Conservation (phyloP, 2,888 invertebrate species). For the Dasysyrphus albostriatus region DNA sequence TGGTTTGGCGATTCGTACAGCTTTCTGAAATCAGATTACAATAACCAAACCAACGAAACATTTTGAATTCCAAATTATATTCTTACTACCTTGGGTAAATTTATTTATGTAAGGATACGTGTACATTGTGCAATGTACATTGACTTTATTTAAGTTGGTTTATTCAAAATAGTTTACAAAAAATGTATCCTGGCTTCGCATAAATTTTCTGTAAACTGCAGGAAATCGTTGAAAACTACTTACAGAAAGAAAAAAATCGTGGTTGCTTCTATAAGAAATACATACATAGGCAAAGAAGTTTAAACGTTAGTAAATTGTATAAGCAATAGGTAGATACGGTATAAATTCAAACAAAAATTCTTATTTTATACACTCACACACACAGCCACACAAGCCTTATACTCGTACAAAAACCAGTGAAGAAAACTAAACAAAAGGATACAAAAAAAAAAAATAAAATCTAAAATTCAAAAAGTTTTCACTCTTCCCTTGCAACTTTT, state of each 20-base stretch:
- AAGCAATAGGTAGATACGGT: neutral
- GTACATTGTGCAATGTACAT: neutral
- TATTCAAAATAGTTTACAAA: constrained; percentile 17
- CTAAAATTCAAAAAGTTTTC: constrained; percentile 52
- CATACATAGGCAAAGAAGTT: neutral
- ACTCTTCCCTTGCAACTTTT: constrained; percentile 24
- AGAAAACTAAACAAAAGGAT: constrained; percentile 29
- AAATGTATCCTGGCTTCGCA: constrained; percentile 26
- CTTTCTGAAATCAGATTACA: constrained; percentile 18
- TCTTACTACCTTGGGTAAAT: neutral
- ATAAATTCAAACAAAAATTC: constrained; percentile 6
- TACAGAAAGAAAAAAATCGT: constrained; percentile 1
- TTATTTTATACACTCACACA: neutral
- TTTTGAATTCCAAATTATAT: constrained; percentile 16
- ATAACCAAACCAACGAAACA: constrained; percentile 9
- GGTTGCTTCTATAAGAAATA: constrained; percentile 14
- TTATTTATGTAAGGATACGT: constrained; percentile 11
- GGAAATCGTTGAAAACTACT: constrained; percentile 52
- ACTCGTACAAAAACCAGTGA: neutral
- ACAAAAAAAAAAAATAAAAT: constrained; percentile 15
- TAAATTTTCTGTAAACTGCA: constrained; percentile 44
- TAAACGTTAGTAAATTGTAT: neutral
- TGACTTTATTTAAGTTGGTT: constrained; percentile 29
- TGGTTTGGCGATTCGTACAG: constrained; percentile 13
- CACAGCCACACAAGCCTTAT: neutral